A percentile compares a stretch with the other conserved stretches of the same genome.
Conservation (phyloP, 2,888 invertebrate genomes). For the Piscicola geometra region DNA sequence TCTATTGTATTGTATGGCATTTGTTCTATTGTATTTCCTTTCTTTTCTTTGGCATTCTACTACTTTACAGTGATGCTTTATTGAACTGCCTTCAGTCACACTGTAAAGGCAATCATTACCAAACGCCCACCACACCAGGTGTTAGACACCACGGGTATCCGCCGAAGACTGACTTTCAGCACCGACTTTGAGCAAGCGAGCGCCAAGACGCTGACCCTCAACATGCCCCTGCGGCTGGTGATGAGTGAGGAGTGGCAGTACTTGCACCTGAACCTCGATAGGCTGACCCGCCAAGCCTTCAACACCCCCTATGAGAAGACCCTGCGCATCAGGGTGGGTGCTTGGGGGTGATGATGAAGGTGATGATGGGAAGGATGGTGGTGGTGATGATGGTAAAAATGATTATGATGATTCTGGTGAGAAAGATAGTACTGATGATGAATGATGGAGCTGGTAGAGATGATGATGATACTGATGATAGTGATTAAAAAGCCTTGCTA, state of each 20-base stretch:
- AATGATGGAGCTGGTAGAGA: no score
- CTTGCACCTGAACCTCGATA: conserved; percentile 5
- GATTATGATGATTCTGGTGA: not conserved
- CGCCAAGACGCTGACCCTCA: not conserved
- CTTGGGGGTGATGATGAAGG: no score
- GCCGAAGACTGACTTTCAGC: not conserved
- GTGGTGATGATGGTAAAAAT: no score
- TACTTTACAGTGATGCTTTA: no score
- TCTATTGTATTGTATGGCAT: no score
- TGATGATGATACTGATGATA: no score
- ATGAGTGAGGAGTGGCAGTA: conserved; percentile 15
- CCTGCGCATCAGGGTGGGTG: conserved; percentile 21
- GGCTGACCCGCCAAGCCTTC: not conserved
- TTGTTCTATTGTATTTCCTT: no score
- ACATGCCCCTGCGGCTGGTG: conserved; percentile 13
- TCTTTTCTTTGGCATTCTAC: no score
- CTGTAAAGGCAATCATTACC: no score
- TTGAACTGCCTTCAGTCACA: no score
- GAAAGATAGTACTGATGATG: no score
- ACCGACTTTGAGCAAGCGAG: not conserved
- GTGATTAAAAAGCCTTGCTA: not conserved
- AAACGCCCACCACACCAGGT: not conserved
- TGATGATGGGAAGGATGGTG: not conserved
- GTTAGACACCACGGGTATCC: not conserved
- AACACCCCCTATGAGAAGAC: conserved; percentile 8